phyloP scores from a whole-genome alignment of 1,140 invertebrate species.

The Diachasma alloeum region DNA sequence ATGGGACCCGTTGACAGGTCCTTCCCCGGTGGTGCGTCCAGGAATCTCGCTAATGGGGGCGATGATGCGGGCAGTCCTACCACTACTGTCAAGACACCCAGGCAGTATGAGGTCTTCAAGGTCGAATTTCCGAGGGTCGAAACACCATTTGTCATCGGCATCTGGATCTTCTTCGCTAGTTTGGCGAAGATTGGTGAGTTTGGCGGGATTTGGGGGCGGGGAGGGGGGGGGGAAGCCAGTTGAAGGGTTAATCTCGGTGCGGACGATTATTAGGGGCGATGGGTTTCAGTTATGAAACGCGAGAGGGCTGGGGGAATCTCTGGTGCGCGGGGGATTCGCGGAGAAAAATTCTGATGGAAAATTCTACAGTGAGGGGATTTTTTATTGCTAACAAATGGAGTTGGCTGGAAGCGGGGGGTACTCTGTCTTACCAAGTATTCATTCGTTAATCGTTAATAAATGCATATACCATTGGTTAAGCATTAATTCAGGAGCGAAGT shows the following conservation, averaged over 20 bases:
- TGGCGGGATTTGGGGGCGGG: neutral
- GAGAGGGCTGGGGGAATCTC: no score
- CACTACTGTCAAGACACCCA: conserved; percentile 36
- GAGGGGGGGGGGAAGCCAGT: neutral
- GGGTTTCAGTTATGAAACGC: no score
- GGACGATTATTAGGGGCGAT: no score
- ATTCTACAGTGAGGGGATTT: no score
- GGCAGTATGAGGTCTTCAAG: conserved; percentile 76
- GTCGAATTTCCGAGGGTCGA: conserved; percentile 89
- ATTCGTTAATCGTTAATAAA: no score
- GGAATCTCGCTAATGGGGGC: conserved; percentile 39
- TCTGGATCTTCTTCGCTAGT: conserved; percentile 95
- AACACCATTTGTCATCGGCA: conserved; percentile 90
- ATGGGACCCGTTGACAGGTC: conserved; percentile 50
- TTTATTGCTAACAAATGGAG: no score
- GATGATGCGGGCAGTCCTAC: conserved; percentile 42
- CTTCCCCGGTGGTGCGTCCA: conserved; percentile 42
- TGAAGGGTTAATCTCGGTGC: neutral
- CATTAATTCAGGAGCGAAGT: no score
- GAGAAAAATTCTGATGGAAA: no score
- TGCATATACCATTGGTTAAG: no score
- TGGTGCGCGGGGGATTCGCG: no score
- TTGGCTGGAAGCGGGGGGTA: no score
- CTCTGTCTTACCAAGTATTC: no score
- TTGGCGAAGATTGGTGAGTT: conserved; percentile 93